Base-by-base conservation (phyloP, 2,888 invertebrate species). In the Scrobipalpa atriplicella region DNA sequence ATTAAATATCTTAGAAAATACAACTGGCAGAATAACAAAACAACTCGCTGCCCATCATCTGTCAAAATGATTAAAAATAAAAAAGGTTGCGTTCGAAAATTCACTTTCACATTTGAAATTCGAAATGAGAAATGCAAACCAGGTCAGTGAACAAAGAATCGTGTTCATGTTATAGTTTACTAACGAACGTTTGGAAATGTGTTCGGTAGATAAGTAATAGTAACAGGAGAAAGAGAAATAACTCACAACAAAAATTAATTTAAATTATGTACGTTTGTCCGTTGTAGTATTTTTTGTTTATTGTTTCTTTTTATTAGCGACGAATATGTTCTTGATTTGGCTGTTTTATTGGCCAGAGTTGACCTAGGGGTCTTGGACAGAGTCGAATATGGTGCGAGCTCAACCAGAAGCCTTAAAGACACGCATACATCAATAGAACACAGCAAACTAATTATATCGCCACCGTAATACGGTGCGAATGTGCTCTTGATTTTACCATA, bases 81-180 rank as follows among this genome's bases (percentile, higher is more conserved):
- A 64, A 64, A 41, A 56, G 56, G 39, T 43, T 56, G 64, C 64
- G 64, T 64, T 64, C 41, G 19, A 56, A 56, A 64, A 54, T 43
- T 38, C 29, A 64, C 67, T 67, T 67, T 67, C 67, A 60, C 63
- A 68, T 65, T 62, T 67, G 66, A 51, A 63, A 68, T 65, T 62
- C 66, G 66, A 51, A 63, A 68, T 65, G 67, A 70, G 68, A 71
- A 68, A 67, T 58, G 38, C 60, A 66, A 74, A 69, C 67, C 70
- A 60, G 72, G 72, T 71, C 72, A 70, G 64, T 16, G 62, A 66
- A 72, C 72, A 74, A 74, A 71, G 73, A 72, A 66, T 18, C 39
- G 13, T 68, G 19, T 68, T 70, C 70, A 69, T 65, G 69, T 68
- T 71, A 69, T 69, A 71, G 68, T 69, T 70, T 62, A 16, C 61